Conservation (phyloP, 2,113 vertebrate species). For the Seriola rivoliana region DNA sequence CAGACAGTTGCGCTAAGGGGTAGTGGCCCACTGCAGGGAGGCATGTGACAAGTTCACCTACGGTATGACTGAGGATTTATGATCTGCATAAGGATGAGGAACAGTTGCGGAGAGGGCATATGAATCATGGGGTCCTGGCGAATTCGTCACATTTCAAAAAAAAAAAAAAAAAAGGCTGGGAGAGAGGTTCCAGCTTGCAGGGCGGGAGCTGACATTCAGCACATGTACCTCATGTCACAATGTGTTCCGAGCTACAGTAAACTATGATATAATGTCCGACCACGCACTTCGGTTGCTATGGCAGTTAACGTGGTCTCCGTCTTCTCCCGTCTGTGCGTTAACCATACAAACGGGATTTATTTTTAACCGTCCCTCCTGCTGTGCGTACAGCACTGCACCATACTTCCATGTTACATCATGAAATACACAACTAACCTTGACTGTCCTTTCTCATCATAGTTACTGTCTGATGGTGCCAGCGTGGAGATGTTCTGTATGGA, state of each 20-base stretch:
- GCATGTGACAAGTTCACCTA: slow-evolving; percentile 71
- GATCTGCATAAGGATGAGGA: slow-evolving; percentile 65
- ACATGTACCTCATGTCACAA: slow-evolving; percentile 57
- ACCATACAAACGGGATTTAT: slow-evolving; percentile 36
- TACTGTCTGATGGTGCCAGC: slow-evolving; percentile 44
- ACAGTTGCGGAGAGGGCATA: slow-evolving; percentile 50
- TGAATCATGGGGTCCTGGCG: slow-evolving; percentile 70
- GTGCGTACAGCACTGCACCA: neutral
- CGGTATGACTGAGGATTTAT: slow-evolving; percentile 74
- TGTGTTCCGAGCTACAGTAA: slow-evolving; percentile 53
- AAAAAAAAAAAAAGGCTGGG: slow-evolving; percentile 9
- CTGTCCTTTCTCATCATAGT: slow-evolving; percentile 65
- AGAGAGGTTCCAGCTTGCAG: slow-evolving; percentile 40
- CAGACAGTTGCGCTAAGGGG: slow-evolving; percentile 60
- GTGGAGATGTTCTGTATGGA: slow-evolving; percentile 54
- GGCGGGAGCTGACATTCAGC: slow-evolving; percentile 67
- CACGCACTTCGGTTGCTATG: slow-evolving; percentile 17
- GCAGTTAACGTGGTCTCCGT: slow-evolving; percentile 20
- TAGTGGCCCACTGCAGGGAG: slow-evolving; percentile 67
- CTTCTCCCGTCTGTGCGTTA: slow-evolving; percentile 14
- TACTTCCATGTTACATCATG: neutral
- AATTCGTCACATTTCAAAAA: slow-evolving; percentile 69
- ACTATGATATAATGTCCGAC: slow-evolving; percentile 13
- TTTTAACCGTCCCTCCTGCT: slow-evolving; percentile 13
- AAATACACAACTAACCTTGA: slow-evolving; percentile 61